A percentile compares a stretch with the other conserved stretches of the same genome.
Conservation (phyloP, 2,888 invertebrate species). For the Petrolisthes cinctipes region DNA sequence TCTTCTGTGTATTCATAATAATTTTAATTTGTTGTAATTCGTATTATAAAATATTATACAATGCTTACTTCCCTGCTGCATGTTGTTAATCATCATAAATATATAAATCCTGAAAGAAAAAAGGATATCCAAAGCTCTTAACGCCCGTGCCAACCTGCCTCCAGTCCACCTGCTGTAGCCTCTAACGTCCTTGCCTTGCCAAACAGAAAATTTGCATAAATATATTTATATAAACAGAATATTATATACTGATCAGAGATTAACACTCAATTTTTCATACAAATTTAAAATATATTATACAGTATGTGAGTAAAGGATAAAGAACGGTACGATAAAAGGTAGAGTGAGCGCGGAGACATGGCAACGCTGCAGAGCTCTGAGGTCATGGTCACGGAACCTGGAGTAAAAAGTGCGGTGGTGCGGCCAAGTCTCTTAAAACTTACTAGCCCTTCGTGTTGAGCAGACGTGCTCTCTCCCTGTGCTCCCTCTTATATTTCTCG, state of each 20-base stretch:
- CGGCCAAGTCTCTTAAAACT: slow-evolving; percentile 58
- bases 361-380: slow-evolving; percentile 53
- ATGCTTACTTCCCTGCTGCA: too few relatives aligned
- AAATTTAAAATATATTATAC: too few relatives aligned
- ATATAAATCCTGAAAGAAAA: background rate
- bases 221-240: background rate
- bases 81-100: background rate
- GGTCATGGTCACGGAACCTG: slow-evolving; percentile 60
- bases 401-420: slow-evolving; percentile 55
- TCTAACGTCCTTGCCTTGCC: slow-evolving; percentile 62
- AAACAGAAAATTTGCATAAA: slow-evolving; percentile 43
- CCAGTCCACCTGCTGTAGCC: slow-evolving; percentile 59
- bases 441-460: slow-evolving; percentile 52
- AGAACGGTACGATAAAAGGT: background rate
- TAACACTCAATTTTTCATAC: too few relatives aligned
- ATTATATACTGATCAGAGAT: background rate
- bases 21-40: too few relatives aligned
- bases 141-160: slow-evolving; percentile 48
- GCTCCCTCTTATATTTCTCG: background rate
- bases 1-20: too few relatives aligned
- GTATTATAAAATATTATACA: too few relatives aligned
- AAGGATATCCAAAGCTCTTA: slow-evolving; percentile 19
- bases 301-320: background rate
- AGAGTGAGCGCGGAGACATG: slow-evolving; percentile 19
- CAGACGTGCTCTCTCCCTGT: slow-evolving; percentile 26